phyloP scores from a whole-genome alignment of 1,140 invertebrate species.

The Cyclina sinensis region DNA sequence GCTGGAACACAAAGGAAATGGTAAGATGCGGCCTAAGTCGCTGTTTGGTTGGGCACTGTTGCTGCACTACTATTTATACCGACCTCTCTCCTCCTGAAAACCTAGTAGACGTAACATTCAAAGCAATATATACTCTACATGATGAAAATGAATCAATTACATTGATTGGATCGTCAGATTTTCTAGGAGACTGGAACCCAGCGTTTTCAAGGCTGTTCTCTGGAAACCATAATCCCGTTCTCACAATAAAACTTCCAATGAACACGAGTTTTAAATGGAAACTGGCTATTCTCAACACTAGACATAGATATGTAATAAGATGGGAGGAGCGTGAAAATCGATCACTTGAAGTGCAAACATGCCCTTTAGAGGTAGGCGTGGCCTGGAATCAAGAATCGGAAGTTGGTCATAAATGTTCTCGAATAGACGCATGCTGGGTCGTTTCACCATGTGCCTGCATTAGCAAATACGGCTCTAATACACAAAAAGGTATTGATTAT shows the following conservation, averaged over 20 bases:
- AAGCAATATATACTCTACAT: neutral
- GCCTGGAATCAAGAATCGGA: neutral
- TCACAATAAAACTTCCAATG: neutral
- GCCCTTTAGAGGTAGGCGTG: neutral
- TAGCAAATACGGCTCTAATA: neutral
- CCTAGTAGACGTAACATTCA: neutral
- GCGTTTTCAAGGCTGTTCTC: neutral
- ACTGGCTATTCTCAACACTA: neutral
- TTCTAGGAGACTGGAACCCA: slow-evolving; percentile 12
- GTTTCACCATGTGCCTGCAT: neutral
- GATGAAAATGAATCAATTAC: neutral
- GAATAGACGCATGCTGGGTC: neutral
- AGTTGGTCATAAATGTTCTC: neutral
- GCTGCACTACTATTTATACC: neutral
- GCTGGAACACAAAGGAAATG: neutral
- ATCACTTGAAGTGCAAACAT: neutral
- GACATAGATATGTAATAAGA: neutral
- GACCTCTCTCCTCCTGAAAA: neutral
- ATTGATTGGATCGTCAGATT: neutral
- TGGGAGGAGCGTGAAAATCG: neutral
- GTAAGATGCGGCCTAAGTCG: neutral
- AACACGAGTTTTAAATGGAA: slow-evolving; percentile 11
- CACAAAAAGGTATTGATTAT: neutral
- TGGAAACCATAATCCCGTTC: neutral
- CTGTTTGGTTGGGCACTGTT: neutral